Base-by-base conservation (phyloP, 2,797 vertebrate species). In the Sebastes iracundus region DNA sequence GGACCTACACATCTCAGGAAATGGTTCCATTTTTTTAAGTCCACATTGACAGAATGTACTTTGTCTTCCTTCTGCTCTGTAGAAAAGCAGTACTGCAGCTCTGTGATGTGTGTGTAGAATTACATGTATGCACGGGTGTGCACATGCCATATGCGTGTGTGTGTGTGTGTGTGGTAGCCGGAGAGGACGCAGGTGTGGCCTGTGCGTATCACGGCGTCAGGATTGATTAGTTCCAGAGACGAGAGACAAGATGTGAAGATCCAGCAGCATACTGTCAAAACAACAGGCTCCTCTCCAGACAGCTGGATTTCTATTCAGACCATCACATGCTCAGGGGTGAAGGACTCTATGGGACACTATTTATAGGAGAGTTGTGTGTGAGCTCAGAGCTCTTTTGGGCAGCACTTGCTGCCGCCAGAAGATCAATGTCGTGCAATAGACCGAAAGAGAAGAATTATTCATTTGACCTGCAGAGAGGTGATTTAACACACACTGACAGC, bases 241-340 rank as follows among this genome's bases (percentile, higher is more conserved):
- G 27, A 82, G 35, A 42, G 80, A 81, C 64, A 27, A 69, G 77
- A 83, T 76, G 94, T 94, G 93, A 92, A 85, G 91, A 94, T 95
- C 93, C 94, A 94, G 93, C 89, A 88, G 87, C 81, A 73, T 69
- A 92, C 72, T 93, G 92, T 96, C 94, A 93, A 96, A 96, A 94
- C 90, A 94, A 94, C 85, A 91, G 94, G 83, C 84, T 84, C 92
- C 89, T 90, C 88, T 96, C 74, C 86, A 91, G 92, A 93, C 96
- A 97, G 95, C 92, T 95, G 94, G 93, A 92, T 93, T 93, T 95
- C 67, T 87, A 94, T 94, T 96, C 79, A 90, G 76, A 80, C 77
- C 66, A 53, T 81, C 91, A 92, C 90, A 87, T 56, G 72, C 75
- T 81, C 6, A 25, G 79, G 64, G 81, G 70, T 75, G 81, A 66